Conservation (phyloP, 2,113 vertebrate species). For the Thamnophis sirtalis region DNA sequence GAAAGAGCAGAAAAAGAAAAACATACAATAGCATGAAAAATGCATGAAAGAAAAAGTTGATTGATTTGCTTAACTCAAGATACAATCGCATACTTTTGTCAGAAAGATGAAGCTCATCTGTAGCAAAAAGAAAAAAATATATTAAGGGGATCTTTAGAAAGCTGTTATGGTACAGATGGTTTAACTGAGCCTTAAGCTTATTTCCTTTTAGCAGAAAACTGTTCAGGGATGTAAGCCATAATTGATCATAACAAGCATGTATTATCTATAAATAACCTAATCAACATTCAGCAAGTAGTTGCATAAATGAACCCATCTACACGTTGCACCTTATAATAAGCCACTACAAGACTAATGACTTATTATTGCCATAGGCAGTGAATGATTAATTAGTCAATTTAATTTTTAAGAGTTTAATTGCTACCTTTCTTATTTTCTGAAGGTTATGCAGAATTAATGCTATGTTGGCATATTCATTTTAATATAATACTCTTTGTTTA, state of each 20-base stretch:
- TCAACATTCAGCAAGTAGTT: constrained; percentile 67
- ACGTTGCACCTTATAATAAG: constrained; percentile 66
- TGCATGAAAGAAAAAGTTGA: background rate
- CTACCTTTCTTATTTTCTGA: constrained; percentile 67
- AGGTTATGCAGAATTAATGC: constrained; percentile 65
- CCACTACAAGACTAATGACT: constrained; percentile 67
- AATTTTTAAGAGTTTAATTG: constrained; percentile 70
- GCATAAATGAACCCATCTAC: constrained; percentile 61
- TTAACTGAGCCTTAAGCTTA: constrained; percentile 39
- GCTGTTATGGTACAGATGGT: constrained; percentile 31
- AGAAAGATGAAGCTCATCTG: constrained; percentile 9
- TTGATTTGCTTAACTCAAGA: background rate
- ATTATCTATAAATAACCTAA: constrained; percentile 70
- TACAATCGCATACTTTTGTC: background rate
- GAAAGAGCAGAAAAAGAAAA: background rate
- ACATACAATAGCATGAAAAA: background rate
- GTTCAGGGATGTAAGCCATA: constrained; percentile 47
- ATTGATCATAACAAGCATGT: constrained; percentile 61
- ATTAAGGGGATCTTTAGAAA: constrained; percentile 33
- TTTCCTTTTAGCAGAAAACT: constrained; percentile 35
- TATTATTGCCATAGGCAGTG: constrained; percentile 67
- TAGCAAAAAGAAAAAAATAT: background rate
- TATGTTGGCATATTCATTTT: constrained; percentile 48
- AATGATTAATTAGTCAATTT: constrained; percentile 76
- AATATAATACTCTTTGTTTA: constrained; percentile 54